phyloP scores from a whole-genome alignment of 1,140 invertebrate genomes.

The Drosophila tropicalis region DNA sequence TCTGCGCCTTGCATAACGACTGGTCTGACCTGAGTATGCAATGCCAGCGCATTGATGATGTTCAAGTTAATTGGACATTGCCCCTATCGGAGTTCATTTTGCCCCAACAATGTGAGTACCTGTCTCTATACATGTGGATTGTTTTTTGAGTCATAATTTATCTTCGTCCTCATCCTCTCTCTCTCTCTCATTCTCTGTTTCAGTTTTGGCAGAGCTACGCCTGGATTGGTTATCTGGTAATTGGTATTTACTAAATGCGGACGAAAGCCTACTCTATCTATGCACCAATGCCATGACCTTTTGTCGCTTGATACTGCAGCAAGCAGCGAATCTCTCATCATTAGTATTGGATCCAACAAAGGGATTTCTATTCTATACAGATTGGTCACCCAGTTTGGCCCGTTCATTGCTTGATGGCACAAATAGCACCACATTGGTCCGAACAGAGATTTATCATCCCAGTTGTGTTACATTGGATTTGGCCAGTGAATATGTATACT shows the following conservation, averaged over 20 bases:
- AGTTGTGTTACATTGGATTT: constrained; percentile 89
- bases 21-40: constrained; percentile 78
- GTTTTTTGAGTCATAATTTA: constrained; percentile 35
- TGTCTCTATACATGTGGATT: neutral
- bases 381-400: constrained; percentile 89
- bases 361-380: constrained; percentile 92
- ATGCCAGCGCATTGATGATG: constrained; percentile 87
- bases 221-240: constrained; percentile 94
- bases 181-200: neutral
- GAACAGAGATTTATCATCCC: constrained; percentile 89
- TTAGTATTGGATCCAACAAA: constrained; percentile 92
- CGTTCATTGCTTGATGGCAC: constrained; percentile 86
- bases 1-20: constrained; percentile 89
- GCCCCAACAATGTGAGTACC: constrained; percentile 71
- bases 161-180: constrained; percentile 1
- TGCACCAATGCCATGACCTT: constrained; percentile 87
- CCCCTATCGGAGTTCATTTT: constrained; percentile 83
- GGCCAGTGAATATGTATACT: constrained; percentile 89
- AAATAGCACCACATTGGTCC: constrained; percentile 85
- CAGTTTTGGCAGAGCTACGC: constrained; percentile 88
- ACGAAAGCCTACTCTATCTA: constrained; percentile 88
- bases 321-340: constrained; percentile 88
- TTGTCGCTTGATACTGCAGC: constrained; percentile 88
- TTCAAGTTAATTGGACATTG: constrained; percentile 85
- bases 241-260: constrained; percentile 93